Evolutionary conservation across 2,797 vertebrate species (phyloP).

Genomic region (Tinamus major): DNA sequence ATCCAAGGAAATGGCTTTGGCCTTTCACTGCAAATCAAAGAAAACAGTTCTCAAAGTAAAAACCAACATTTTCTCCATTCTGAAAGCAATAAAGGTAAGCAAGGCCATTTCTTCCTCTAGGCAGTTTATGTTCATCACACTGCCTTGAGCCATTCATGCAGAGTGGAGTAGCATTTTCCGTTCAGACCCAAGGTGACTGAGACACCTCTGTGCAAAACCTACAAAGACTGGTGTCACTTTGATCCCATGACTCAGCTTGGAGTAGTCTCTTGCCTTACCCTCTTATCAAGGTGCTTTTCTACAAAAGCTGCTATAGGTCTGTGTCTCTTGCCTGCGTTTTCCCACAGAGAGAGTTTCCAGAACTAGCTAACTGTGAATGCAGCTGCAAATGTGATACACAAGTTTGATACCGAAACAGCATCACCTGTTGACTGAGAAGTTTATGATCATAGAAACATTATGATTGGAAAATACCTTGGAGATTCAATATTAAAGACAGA

Average conservation of each 20-base stretch:
- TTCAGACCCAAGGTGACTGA: not conserved
- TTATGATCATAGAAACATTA: not conserved
- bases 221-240: not conserved
- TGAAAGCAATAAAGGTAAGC: slow-evolving; percentile 6
- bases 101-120: not conserved
- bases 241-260: not conserved
- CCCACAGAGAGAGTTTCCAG: not conserved
- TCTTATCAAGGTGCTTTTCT: not conserved
- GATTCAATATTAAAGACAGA: not conserved
- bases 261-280: not conserved
- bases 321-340: not conserved
- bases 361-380: not conserved
- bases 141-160: not conserved
- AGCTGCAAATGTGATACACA: fast-evolving
- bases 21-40: slow-evolving; percentile 20
- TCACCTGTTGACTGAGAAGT: not conserved
- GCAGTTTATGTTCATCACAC: not conserved
- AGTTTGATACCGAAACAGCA: not conserved
- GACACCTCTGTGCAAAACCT: not conserved
- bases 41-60: slow-evolving; percentile 44
- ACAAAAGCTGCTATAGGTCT: not conserved
- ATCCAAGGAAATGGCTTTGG: slow-evolving; percentile 19
- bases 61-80: not conserved
- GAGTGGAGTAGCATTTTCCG: not conserved
- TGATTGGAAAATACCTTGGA: no score